Evolutionary conservation across 2,888 invertebrate species (phyloP), one percentile per base, ranked within the genome.

Genomic region (Agelastica alni): DNA sequence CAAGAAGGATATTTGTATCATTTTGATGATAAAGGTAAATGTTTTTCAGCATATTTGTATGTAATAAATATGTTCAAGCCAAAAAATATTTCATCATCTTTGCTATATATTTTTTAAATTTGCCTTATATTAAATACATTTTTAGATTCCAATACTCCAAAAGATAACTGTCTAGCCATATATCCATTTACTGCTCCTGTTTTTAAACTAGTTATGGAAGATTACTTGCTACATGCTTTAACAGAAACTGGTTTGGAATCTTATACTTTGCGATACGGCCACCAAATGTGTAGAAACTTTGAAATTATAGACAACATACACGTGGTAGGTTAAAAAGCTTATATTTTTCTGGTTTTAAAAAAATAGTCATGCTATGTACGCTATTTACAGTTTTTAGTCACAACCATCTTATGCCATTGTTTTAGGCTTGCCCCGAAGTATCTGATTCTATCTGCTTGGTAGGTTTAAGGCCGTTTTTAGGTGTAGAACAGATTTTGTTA

Each of bases 191-290:
- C 89, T 1, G 85, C 88, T 1, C 84, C 86, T 2, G 84, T 89
- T 12, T 78, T 82, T 58, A 81, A 84, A 66, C 81, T 89, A 22
- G 82, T 83, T 20, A 78, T 89, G 57, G 88, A 88, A 66, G 81
- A 85, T 62, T 83, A 83, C 56, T 81, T 85, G 41, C 72, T 88
- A n/a, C 89, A 89, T 70, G 89, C 88, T 0, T 75, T 90, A 12
- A 89, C 89, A 0, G 85, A 86, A 57, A 85, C 85, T 51, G 89
- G 90, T 0, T 78, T 91, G 32, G 90, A 91, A 74, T 85, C 88
- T 0, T 91, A 90, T 67, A 89, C 89, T 0, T 78, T 84, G 14
- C 77, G 86, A 37, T 80, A 85, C 45, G 83, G 86, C 0, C 85
- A 87, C 66, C 80, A 84, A 57, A 70, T 85, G 1, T 81, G 83